Evolutionary conservation across 2,113 vertebrate genomes (phyloP).

Genomic region (Mormyrus iriodes): DNA sequence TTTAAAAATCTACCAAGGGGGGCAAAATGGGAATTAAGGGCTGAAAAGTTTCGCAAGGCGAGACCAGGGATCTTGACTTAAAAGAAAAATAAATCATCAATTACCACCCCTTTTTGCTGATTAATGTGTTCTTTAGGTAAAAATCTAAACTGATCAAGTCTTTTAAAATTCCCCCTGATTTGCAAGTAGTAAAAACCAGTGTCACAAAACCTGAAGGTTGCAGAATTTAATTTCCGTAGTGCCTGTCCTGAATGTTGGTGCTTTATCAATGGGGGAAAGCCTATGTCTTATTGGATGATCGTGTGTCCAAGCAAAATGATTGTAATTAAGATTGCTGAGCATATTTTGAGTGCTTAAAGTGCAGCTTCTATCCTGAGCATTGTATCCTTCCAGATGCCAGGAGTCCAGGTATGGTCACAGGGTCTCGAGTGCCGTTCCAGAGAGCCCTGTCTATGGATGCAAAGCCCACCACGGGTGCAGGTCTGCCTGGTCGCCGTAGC

Average conservation of each 20-base stretch:
- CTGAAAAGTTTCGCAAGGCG: no score
- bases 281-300: neutral
- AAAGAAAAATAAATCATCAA: no score
- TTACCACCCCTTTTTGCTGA: no score
- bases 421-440: conserved; percentile 61
- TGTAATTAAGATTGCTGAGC: neutral
- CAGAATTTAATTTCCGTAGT: neutral
- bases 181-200: neutral
- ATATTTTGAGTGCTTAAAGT: neutral
- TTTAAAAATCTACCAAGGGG: no score
- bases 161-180: neutral
- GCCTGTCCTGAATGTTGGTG: neutral
- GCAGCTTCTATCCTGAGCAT: neutral
- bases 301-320: neutral
- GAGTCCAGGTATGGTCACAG: conserved; percentile 54
- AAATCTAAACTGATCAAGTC: neutral
- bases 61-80: no score
- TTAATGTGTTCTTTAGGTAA: no score
- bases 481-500: conserved; percentile 67
- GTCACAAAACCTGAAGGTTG: neutral
- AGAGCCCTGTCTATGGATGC: conserved; percentile 81
- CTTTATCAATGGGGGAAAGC: neutral
- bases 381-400: conserved; percentile 64
- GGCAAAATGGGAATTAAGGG: no score
- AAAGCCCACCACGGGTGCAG: conserved; percentile 56